These are phyloP conservation scores for Neodon shergylaensis DNA, from an alignment of 2,113 vertebrate species.

Conservation along the genomic window DNA sequence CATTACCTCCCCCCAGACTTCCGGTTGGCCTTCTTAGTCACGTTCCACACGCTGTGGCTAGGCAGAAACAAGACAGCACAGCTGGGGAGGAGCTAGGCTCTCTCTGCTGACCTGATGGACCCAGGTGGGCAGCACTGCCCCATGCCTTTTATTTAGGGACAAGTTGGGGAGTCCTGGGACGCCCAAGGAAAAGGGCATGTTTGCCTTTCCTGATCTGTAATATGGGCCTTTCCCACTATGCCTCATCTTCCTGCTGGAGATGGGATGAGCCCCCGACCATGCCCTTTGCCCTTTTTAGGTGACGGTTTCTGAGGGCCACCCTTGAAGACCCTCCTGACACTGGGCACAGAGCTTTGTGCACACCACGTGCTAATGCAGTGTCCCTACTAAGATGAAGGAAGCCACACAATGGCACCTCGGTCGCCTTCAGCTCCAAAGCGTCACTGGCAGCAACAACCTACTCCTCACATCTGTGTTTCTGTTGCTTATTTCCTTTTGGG, in stretches of 20 bases:
- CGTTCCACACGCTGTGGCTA: accelerated
- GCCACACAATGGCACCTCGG: accelerated
- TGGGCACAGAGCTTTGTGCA: background rate
- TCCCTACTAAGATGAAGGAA: background rate
- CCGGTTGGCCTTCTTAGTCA: accelerated
- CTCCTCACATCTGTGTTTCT: background rate
- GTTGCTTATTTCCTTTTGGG: background rate
- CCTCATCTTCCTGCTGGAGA: accelerated
- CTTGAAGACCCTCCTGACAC: accelerated
- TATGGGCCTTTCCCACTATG: accelerated
- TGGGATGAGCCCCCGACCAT: accelerated
- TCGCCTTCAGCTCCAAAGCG: background rate
- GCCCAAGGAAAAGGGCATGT: background rate
- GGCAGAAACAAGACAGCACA: accelerated
- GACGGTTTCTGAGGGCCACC: accelerated
- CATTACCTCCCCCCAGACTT: background rate
- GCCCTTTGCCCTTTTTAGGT: accelerated
- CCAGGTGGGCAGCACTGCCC: background rate
- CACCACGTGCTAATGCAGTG: accelerated
- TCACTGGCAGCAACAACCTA: background rate
- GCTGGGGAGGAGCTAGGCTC: background rate
- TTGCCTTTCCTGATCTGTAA: accelerated
- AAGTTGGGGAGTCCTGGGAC: accelerated
- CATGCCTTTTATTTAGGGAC: accelerated
- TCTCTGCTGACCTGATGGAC: accelerated